phyloP scores from a whole-genome alignment of 1,140 invertebrate species.

The Arion vulgaris region DNA sequence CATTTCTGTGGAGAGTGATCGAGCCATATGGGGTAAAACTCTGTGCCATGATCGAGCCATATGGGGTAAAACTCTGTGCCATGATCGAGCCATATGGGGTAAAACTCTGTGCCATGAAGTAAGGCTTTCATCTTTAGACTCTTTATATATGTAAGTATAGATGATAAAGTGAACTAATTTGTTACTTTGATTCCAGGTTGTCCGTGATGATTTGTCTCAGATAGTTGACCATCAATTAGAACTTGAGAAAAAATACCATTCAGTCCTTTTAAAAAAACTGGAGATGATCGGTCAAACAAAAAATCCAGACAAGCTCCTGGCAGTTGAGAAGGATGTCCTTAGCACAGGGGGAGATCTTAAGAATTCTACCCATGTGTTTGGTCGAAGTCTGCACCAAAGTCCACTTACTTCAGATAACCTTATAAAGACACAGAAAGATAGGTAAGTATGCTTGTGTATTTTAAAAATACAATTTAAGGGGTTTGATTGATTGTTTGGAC shows the following conservation, averaged over 20 bases:
- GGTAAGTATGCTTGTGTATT: no score
- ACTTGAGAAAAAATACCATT: conserved; percentile 63
- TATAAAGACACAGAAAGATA: conserved; percentile 69
- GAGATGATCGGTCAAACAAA: conserved; percentile 56
- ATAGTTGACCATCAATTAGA: conserved; percentile 63
- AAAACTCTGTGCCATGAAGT: no score
- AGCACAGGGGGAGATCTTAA: conserved; percentile 62
- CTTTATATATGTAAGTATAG: no score
- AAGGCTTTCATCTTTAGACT: no score
- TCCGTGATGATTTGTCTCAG: conserved; percentile 61
- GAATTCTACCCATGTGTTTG: conserved; percentile 68
- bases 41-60: no score
- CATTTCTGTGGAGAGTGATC: no score
- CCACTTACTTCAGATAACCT: conserved; percentile 69
- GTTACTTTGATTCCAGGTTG: no score
- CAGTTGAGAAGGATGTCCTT: conserved; percentile 59
- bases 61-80: no score
- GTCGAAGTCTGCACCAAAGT: conserved; percentile 67
- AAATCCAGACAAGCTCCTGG: conserved; percentile 54
- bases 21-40: no score
- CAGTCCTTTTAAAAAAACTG: conserved; percentile 59
- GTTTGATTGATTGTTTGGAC: no score
- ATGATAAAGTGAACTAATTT: neutral
- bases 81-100: no score
- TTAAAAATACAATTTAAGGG: no score